Base-by-base conservation (phyloP, 2,888 invertebrate species). In the Lacanobia wlatinum region DNA sequence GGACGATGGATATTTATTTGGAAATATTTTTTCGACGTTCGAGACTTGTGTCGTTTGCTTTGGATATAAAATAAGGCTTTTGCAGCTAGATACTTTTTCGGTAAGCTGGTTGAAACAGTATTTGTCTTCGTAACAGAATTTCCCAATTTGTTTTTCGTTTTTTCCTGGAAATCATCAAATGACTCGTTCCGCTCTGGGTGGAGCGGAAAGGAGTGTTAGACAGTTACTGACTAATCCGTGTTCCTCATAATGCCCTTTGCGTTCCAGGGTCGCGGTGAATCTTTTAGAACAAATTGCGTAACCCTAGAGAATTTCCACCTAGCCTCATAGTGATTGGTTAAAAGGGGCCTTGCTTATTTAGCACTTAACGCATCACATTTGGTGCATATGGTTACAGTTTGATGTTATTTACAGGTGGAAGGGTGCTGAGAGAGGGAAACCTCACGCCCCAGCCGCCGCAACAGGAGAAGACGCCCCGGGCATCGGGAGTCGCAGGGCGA, bases 1-100 rank as follows among this genome's bases (percentile, higher is more conserved):
- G 65, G 67, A 80, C 78, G 76, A 76, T 71, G 82, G 82, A 85
- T 84, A 83, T 85, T 84, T 85, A 79, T 80, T 76, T 76, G 71
- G 60, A 66, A 65, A 82, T 80, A 79, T 80, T 76, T 82, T 83
- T 65, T 62, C 62, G 40, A 60, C 59, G 46, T 63, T 65, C 16
- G 2, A 40, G 64, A 52, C 55, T 60, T 68, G 9, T 43, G 55
- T 40, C 46, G 23, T 63, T 52, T 40, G 18, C 14, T 46, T 38
- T 40, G 34, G 38, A 52, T 67, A 52, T 14, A 66, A 70, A 63
- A 53, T 52, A 59, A 56, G 23, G 40, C 40, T 74, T n/a, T 53
- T 70, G 5, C 34, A 14, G 28, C 28, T 16, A 74, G 21, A 16
- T 66, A 55, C 12, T 50, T 16, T 48, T 10, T n/a, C 9, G 55